These are phyloP conservation scores for Brachyptera putata DNA, from an alignment of 2,888 invertebrate species.

Conservation along the genomic window DNA sequence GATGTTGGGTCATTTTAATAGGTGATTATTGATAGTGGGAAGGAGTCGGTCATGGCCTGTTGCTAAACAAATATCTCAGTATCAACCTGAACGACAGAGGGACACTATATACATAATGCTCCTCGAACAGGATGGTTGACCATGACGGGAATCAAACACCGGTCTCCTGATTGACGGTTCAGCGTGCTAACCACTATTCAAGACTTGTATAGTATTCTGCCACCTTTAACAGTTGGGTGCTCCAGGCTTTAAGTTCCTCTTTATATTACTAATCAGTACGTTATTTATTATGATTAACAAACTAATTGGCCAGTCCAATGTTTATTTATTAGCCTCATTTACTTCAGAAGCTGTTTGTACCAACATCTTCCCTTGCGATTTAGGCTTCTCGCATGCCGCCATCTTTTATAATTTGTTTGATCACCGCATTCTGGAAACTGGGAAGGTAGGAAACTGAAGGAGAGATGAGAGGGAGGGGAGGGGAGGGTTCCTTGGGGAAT, in stretches of 20 bases:
- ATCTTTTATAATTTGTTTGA: slow-evolving; percentile 49
- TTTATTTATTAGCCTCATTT: slow-evolving; percentile 27
- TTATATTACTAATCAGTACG: slow-evolving; percentile 11
- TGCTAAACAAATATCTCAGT: no score
- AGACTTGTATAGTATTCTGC: no score
- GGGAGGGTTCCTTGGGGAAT: slow-evolving; percentile 43
- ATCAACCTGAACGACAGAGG: no score
- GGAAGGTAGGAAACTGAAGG: slow-evolving; percentile 32
- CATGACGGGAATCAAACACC: no score
- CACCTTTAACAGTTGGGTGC: no score
- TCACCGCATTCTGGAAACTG: slow-evolving; percentile 39
- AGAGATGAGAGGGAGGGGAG: slow-evolving; percentile 42
- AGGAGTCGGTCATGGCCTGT: no score
- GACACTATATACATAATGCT: no score
- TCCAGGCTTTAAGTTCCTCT: background rate
- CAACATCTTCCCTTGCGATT: slow-evolving; percentile 24
- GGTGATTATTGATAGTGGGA: no score
- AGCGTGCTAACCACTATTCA: no score
- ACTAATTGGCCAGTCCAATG: slow-evolving; percentile 21
- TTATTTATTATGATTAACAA: slow-evolving; percentile 18
- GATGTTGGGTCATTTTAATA: no score
- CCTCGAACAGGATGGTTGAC: no score
- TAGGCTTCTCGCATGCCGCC: slow-evolving; percentile 35
- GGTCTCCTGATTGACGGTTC: no score
- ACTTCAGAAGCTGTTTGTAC: slow-evolving; percentile 30